Evolutionary conservation across 1,140 invertebrate genomes (phyloP), one percentile per base, ranked within the genome.

Genomic region (Drosophila guanche): DNA sequence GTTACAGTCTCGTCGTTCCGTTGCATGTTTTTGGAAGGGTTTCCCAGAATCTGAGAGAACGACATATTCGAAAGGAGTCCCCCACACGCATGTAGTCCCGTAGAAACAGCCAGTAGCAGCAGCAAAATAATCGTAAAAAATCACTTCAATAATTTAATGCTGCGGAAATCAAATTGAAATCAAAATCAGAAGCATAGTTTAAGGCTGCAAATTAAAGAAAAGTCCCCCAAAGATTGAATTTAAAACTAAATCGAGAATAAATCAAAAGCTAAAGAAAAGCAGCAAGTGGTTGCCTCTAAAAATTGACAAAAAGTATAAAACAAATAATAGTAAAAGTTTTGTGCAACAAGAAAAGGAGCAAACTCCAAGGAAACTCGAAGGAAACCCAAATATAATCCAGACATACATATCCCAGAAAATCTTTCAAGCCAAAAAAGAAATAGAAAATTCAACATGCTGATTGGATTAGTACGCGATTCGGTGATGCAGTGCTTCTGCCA

Each of bases 401-500:
- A 62, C 78, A 76, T 76, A 62, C 78, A 76, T 76, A 80, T 76
- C 61, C 47, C 52, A 40, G 41, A 53, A 0, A 40, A 63, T 23
- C 42, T 46, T 41, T 54, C 62, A 47, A 63, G 37, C n/a, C 29
- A 27, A 5, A 46, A 41, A 61, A 43, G 8, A 42, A 22, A 50
- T 53, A 52, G 0, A 55, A 20, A 8, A 22, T 10, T 43, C 83
- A 92, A 92, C 92, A 97, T 97, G 96, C 92, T 97, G 92, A 95
- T 97, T 93, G 95, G 94, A 92, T 94, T 97, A 84, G 95, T 97
- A 89, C 95, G 95, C 91, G 95, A 97, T 92, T 96, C 96, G 80
- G 95, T 97, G 91, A 93, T 97, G 94, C 95, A 96, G 93, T 97
- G 96, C 93, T 97, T 97, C 93, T 97, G 96, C 93, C 95, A 96